Evolutionary conservation across 1,140 invertebrate genomes (phyloP).

Genomic region (Artemia franciscana): DNA sequence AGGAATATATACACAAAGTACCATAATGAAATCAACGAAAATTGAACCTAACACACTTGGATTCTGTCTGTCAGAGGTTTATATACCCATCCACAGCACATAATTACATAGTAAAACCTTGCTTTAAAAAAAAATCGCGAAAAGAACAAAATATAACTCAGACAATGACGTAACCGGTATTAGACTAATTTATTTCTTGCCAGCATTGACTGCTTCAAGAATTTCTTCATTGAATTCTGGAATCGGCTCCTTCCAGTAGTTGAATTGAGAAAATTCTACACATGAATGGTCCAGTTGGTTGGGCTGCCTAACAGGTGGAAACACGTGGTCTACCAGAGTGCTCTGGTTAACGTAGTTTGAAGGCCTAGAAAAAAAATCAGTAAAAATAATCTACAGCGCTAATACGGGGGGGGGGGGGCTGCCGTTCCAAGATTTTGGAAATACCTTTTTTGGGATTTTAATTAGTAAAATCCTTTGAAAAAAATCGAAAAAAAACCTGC

Average conservation of each 20-base stretch:
- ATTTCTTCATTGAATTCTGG: conserved; percentile 22
- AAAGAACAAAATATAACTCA: too few species aligned
- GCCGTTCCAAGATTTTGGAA: not conserved
- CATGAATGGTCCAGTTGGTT: conserved; percentile 34
- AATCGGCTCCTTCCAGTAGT: conserved; percentile 75
- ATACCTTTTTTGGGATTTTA: not conserved
- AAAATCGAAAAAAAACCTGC: conserved; percentile 5
- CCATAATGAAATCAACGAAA: too few species aligned
- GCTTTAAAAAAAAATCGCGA: too few species aligned
- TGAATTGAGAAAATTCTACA: conserved; percentile 63
- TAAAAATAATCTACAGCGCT: conserved; percentile 11
- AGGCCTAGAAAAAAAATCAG: conserved; percentile 15
- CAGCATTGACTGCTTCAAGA: conserved; percentile 2
- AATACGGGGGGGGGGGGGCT: conserved; percentile 14
- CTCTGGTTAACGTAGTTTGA: conserved; percentile 75
- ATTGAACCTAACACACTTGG: too few species aligned
- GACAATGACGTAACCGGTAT: too few species aligned
- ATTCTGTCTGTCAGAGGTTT: too few species aligned
- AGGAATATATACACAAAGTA: too few species aligned
- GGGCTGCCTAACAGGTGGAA: conserved; percentile 37
- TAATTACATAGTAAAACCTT: too few species aligned
- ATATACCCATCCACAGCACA: too few species aligned
- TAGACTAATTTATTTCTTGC: too few species aligned
- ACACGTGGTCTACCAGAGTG: conserved; percentile 79
- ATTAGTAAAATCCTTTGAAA: conserved; percentile 1